phyloP scores from a whole-genome alignment of 2,888 invertebrate genomes.

The Watsonalla cultraria region DNA sequence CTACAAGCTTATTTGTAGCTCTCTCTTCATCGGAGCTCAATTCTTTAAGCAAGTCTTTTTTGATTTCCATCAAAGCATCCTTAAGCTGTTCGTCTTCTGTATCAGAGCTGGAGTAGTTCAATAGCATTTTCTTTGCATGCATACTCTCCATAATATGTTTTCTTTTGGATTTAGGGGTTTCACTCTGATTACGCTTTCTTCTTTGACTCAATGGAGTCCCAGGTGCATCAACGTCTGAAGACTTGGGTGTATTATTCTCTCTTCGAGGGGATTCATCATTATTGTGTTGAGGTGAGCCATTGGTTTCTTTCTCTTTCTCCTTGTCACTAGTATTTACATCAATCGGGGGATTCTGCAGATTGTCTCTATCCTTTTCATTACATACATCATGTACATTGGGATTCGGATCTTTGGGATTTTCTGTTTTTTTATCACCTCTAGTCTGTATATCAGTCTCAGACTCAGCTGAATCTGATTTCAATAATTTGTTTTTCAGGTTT shows the following conservation, averaged over 20 bases:
- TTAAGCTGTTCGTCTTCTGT: slow-evolving; percentile 51
- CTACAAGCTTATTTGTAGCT: slow-evolving; percentile 6
- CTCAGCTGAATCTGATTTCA: slow-evolving; percentile 32
- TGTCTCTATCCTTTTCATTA: background rate
- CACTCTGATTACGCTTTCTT: slow-evolving; percentile 19
- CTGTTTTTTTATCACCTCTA: slow-evolving; percentile 5
- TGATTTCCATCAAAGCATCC: slow-evolving; percentile 40
- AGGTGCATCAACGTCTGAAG: slow-evolving; percentile 6
- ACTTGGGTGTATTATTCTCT: background rate
- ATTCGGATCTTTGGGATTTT: slow-evolving; percentile 3
- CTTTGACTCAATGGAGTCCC: slow-evolving; percentile 12
- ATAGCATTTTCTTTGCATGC: slow-evolving; percentile 55
- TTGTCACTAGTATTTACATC: background rate
- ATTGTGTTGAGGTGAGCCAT: background rate
- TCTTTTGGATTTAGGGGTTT: slow-evolving; percentile 35
- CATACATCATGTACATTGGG: background rate
- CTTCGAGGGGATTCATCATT: background rate
- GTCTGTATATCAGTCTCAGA: slow-evolving; percentile 7
- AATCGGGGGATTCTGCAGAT: background rate
- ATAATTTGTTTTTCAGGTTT: slow-evolving; percentile 20
- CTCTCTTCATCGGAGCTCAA: slow-evolving; percentile 36
- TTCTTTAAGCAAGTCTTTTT: slow-evolving; percentile 36
- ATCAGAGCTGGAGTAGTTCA: slow-evolving; percentile 58
- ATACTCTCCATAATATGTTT: slow-evolving; percentile 52
- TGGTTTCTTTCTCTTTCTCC: background rate